These are phyloP conservation scores for Hephaestus fuliginosus DNA, from an alignment of 2,797 vertebrate species.

Conservation along the genomic window DNA sequence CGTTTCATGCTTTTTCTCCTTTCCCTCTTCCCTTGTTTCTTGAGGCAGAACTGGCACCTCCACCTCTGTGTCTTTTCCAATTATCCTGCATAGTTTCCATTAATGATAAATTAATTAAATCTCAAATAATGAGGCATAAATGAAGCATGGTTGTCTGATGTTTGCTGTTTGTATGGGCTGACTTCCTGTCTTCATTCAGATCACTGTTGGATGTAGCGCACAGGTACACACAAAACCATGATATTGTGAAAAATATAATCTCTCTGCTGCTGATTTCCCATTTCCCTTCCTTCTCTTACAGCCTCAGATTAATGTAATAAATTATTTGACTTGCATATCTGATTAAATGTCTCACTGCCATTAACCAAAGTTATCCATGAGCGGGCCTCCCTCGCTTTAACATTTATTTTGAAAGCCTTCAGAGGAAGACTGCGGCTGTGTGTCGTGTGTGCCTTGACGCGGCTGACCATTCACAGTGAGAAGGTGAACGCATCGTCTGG, in stretches of 20 bases:
- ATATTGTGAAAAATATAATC: background rate
- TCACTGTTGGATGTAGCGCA: background rate
- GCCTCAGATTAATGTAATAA: no score
- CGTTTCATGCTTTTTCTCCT: background rate
- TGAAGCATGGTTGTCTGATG: no score
- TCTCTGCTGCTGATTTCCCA: no score
- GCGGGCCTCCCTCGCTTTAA: fast-evolving
- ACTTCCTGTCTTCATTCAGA: background rate
- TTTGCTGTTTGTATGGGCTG: background rate
- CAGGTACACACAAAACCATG: background rate
- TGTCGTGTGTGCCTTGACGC: background rate
- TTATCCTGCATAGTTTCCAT: background rate
- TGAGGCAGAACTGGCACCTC: background rate
- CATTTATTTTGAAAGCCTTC: slow-evolving; percentile 44
- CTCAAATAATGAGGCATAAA: no score
- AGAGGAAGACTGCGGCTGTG: background rate
- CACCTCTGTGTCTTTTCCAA: background rate
- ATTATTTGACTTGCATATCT: no score
- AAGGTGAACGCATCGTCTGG: slow-evolving; percentile 72
- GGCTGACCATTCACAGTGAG: slow-evolving; percentile 71
- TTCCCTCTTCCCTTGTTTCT: background rate
- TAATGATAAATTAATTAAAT: background rate
- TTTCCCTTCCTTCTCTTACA: no score
- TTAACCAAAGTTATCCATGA: no score
- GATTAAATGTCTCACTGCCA: background rate